Percentiles rank a stretch among this genome's conserved stretches.
phyloP scores from a whole-genome alignment of 2,113 vertebrate genomes.

The Malurus cyaneus region DNA sequence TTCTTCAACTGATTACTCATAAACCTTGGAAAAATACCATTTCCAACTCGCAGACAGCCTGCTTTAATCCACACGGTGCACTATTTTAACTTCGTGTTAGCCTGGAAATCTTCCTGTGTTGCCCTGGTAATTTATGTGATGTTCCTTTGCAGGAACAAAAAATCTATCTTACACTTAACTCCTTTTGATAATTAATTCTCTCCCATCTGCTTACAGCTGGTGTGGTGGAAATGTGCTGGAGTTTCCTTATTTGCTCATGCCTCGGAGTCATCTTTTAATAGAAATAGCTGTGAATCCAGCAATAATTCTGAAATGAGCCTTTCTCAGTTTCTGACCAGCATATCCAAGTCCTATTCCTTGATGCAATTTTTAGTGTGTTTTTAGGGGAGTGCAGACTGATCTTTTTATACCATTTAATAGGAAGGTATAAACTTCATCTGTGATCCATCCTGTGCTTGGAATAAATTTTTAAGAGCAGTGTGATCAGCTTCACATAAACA shows the following conservation, averaged over 20 bases:
- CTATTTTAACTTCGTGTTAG: slow-evolving; percentile 14
- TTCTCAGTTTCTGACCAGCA: not conserved
- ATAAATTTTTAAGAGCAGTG: not conserved
- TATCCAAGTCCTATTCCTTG: not conserved
- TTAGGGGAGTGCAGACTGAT: not conserved
- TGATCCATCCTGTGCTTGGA: not conserved
- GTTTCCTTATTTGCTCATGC: slow-evolving; percentile 19
- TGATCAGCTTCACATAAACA: not conserved
- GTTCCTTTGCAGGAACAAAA: slow-evolving; percentile 38
- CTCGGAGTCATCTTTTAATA: slow-evolving; percentile 27
- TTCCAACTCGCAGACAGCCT: not conserved
- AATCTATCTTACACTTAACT: slow-evolving; percentile 21
- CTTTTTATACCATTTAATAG: not conserved
- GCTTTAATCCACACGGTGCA: not conserved
- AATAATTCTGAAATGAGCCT: not conserved
- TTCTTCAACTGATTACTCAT: not conserved
- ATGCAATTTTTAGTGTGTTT: not conserved
- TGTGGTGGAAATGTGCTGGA: not conserved
- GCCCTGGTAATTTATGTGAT: slow-evolving; percentile 14
- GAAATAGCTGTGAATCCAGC: not conserved
- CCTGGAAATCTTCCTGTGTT: not conserved
- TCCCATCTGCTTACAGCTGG: slow-evolving; percentile 40
- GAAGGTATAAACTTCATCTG: not conserved
- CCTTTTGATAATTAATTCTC: slow-evolving; percentile 45
- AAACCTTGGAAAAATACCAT: slow-evolving; percentile 11